Conservation (phyloP, 2,797 vertebrate genomes). For the Neoniphon sammara region DNA sequence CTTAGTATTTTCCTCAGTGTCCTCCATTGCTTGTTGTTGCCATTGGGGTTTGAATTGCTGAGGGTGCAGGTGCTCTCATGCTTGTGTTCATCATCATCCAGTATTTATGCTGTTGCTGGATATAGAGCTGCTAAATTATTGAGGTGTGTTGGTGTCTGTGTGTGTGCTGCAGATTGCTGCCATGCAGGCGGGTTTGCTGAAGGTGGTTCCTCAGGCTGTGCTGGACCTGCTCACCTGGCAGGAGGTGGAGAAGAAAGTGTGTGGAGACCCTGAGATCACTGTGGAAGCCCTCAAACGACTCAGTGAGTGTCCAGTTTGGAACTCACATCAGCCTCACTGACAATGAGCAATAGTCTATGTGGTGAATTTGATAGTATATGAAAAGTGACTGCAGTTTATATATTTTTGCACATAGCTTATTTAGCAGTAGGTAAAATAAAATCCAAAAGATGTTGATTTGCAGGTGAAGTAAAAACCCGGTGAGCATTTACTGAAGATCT, state of each 20-base stretch:
- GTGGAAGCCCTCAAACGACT: constrained; percentile 96
- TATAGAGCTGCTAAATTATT: background rate
- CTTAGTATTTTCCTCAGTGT: background rate
- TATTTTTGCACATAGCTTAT: background rate
- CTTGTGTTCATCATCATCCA: background rate
- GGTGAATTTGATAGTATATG: too few species aligned
- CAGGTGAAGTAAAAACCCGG: background rate
- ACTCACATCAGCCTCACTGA: background rate
- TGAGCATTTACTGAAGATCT: background rate
- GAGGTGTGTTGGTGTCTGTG: background rate
- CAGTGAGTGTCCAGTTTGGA: constrained; percentile 85
- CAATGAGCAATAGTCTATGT: constrained; percentile 7
- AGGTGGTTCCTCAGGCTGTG: constrained; percentile 98
- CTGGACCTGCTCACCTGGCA: constrained; percentile 97
- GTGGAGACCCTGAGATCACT: constrained; percentile 96
- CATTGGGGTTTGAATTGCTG: background rate
- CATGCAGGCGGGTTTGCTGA: constrained; percentile 93
- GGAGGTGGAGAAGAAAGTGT: constrained; percentile 97
- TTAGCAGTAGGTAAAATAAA: background rate
- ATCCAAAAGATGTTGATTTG: too few species aligned
- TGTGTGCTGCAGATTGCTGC: constrained; percentile 85
- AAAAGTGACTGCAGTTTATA: too few species aligned
- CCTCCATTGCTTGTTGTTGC: background rate
- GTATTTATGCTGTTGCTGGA: background rate
- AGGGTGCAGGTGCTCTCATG: background rate